phyloP scores from a whole-genome alignment of 2,113 vertebrate genomes.

The Sander lucioperca region DNA sequence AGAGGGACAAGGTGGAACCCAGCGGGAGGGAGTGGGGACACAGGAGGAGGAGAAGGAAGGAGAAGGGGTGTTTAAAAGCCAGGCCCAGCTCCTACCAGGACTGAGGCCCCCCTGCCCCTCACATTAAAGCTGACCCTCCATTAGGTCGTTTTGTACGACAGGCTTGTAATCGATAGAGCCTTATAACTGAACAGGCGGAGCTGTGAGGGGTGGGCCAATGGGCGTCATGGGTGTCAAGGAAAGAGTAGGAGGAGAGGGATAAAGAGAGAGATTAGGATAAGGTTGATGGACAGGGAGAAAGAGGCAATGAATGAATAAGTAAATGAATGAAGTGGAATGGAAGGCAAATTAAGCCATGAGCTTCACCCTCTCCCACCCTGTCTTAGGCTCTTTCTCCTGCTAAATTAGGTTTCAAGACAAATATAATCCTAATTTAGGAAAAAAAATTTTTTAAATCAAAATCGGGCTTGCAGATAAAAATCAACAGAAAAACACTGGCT shows the following conservation, averaged over 20 bases:
- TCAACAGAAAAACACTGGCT: conserved; percentile 41
- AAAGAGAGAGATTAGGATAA: conserved; percentile 82
- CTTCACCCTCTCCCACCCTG: conserved; percentile 48
- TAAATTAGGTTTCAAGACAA: conserved; percentile 60
- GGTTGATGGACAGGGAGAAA: conserved; percentile 81
- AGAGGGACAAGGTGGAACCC: conserved; percentile 88
- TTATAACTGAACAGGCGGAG: conserved; percentile 78
- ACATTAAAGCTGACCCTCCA: conserved; percentile 93
- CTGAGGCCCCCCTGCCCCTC: conserved; percentile 84
- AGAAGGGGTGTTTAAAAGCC: conserved; percentile 75
- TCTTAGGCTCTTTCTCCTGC: conserved; percentile 41
- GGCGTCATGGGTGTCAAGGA: conserved; percentile 61
- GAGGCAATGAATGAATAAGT: conserved; percentile 78
- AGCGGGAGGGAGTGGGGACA: conserved; percentile 80
- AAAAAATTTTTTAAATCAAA: conserved; percentile 43
- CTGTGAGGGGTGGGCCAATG: conserved; percentile 78
- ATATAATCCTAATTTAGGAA: conserved; percentile 46
- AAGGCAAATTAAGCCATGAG: conserved; percentile 72
- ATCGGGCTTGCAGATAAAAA: conserved; percentile 59
- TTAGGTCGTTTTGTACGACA: conserved; percentile 89
- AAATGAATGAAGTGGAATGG: conserved; percentile 71
- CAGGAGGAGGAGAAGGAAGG: conserved; percentile 60
- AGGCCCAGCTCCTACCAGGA: conserved; percentile 48
- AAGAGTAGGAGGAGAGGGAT: conserved; percentile 67
- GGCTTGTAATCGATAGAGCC: conserved; percentile 93